These are phyloP conservation scores for Periophthalmus magnuspinnatus DNA, from an alignment of 2,797 vertebrate species.

Conservation along the genomic window DNA sequence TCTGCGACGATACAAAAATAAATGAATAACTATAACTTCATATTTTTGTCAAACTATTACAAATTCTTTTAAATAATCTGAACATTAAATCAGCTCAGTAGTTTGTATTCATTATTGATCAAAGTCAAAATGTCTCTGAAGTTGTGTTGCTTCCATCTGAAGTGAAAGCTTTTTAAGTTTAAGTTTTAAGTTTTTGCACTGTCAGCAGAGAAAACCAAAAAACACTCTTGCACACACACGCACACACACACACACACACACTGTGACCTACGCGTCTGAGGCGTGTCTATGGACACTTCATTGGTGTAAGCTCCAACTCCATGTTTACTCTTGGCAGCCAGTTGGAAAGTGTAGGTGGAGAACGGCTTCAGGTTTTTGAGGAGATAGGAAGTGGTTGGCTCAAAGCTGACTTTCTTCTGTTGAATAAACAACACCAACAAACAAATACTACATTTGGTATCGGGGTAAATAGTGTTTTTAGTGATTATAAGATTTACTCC, in stretches of 20 bases:
- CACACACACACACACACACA: constrained; percentile 24
- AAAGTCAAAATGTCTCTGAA: not conserved
- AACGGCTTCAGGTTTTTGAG: constrained; percentile 94
- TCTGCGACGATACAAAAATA: constrained; percentile 62
- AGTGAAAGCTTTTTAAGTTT: not conserved
- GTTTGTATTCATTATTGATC: not conserved
- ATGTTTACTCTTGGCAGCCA: constrained; percentile 93
- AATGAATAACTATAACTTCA: not conserved
- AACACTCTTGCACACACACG: constrained; percentile 28
- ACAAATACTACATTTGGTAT: not conserved
- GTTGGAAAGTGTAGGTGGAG: constrained; percentile 92
- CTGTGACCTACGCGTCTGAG: constrained; percentile 92
- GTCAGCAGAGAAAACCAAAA: constrained; percentile 44
- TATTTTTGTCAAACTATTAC: not conserved
- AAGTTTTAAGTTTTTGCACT: constrained; percentile 46
- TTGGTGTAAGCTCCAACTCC: constrained; percentile 94
- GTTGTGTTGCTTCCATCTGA: not conserved
- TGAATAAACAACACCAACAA: not conserved
- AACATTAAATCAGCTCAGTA: not conserved
- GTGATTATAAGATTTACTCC: not conserved
- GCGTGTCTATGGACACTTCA: constrained; percentile 92
- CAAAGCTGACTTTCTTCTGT: constrained; percentile 86
- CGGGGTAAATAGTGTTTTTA: not conserved
- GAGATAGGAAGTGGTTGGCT: constrained; percentile 87
- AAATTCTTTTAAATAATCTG: not conserved